phyloP scores from a whole-genome alignment of 2,888 invertebrate genomes.

The Synergus japonicus region DNA sequence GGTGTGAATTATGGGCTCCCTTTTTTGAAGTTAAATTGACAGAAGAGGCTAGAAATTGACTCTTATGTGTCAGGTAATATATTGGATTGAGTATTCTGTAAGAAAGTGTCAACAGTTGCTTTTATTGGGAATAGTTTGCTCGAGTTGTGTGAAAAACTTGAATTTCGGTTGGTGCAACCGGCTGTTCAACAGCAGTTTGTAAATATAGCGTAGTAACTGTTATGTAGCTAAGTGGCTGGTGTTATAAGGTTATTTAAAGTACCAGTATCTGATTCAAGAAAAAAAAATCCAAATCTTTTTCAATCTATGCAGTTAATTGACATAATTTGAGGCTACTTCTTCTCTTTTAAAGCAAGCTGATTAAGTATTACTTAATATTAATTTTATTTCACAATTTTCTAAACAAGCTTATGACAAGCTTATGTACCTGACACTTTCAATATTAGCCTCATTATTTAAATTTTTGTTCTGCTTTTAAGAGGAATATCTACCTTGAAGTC shows the following conservation, averaged over 20 bases:
- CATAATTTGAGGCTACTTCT: neutral
- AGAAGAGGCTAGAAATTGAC: neutral
- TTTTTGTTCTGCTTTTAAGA: neutral
- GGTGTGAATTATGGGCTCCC: neutral
- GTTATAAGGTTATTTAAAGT: conserved; percentile 60
- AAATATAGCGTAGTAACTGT: conserved; percentile 74
- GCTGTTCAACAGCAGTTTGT: conserved; percentile 70
- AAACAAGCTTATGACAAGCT: conserved; percentile 1
- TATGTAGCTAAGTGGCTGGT: conserved; percentile 74
- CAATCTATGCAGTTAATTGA: neutral
- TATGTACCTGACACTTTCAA: neutral
- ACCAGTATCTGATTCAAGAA: conserved; percentile 19
- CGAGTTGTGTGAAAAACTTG: conserved; percentile 31
- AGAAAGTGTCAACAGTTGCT: neutral
- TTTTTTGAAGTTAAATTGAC: neutral
- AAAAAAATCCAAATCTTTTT: neutral
- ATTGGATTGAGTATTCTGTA: neutral
- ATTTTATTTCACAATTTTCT: neutral
- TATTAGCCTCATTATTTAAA: neutral
- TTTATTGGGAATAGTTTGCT: neutral
- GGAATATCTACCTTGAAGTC: neutral
- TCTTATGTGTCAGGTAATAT: neutral
- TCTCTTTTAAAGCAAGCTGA: neutral
- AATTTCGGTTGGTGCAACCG: conserved; percentile 65
- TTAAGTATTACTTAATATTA: neutral